A percentile compares a stretch with the other conserved stretches of the same genome.
These are phyloP conservation scores for Pogonognathellus flavescens DNA, from an alignment of 1,140 invertebrate species.

Conservation along the genomic window DNA sequence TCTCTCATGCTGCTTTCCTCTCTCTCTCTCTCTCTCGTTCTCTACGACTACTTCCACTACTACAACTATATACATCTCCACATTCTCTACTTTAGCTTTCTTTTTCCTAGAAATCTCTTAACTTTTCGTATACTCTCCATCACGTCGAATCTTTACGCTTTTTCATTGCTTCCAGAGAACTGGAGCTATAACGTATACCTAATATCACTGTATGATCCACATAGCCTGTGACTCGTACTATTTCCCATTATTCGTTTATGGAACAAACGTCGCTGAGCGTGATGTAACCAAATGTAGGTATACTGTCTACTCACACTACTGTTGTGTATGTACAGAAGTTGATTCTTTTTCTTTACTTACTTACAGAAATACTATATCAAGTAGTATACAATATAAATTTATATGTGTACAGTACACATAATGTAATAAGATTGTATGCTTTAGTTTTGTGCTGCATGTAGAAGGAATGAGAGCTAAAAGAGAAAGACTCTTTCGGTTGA, in stretches of 20 bases:
- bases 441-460: too few species aligned
- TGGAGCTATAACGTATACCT: conserved; percentile 15
- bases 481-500: too few species aligned
- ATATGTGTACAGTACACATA: too few species aligned
- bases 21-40: not conserved
- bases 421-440: too few species aligned
- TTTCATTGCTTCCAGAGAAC: conserved; percentile 36
- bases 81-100: not conserved
- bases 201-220: not conserved
- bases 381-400: too few species aligned
- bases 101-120: conserved; percentile 10
- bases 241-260: not conserved
- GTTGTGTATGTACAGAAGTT: too few species aligned
- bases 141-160: conserved; percentile 4
- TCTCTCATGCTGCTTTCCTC: not conserved
- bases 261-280: too few species aligned
- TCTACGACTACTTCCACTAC: not conserved
- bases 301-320: not conserved
- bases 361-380: too few species aligned
- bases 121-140: conserved; percentile 29
- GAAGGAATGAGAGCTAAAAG: too few species aligned
- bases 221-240: conserved; percentile 1
- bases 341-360: too few species aligned
- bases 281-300: not conserved
- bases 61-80: conserved; percentile 13